phyloP scores from a whole-genome alignment of 2,797 vertebrate species.

The Oreonectes daqikongensis region DNA sequence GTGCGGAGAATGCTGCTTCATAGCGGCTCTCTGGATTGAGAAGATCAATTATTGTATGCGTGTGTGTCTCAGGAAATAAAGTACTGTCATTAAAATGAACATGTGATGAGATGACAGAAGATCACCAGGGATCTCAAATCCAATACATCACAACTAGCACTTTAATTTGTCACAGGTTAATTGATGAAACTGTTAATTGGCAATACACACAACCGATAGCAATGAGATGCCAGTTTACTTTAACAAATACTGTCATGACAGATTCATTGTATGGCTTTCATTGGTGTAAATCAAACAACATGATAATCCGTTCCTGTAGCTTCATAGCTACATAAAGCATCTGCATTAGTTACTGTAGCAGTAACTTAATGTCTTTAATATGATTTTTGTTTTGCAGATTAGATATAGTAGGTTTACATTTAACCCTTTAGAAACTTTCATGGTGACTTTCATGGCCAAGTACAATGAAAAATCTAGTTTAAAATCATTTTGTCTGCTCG shows the following conservation, averaged over 20 bases:
- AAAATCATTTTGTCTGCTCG: slow-evolving; percentile 15
- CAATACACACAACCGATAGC: slow-evolving; percentile 10
- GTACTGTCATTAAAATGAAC: slow-evolving; percentile 28
- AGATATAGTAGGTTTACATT: no score
- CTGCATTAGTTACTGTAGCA: no score
- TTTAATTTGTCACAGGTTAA: slow-evolving; percentile 35
- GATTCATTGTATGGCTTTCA: neutral
- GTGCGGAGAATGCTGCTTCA: slow-evolving; percentile 59
- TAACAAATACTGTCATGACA: neutral
- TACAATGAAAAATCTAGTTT: neutral
- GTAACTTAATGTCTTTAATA: neutral
- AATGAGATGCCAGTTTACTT: slow-evolving; percentile 25
- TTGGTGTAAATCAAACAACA: neutral
- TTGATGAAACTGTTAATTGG: slow-evolving; percentile 46
- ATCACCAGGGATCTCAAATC: slow-evolving; percentile 30
- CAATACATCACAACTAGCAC: slow-evolving; percentile 35
- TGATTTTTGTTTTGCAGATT: no score
- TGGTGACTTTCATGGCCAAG: neutral
- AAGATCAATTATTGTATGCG: slow-evolving; percentile 30
- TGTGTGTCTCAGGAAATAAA: neutral
- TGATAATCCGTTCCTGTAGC: neutral
- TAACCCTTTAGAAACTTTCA: no score
- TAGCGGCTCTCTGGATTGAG: slow-evolving; percentile 35
- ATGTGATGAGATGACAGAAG: slow-evolving; percentile 45
- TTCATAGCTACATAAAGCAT: neutral